Evolutionary conservation across 2,113 vertebrate species (phyloP).

Genomic region (Calyptomena viridis): DNA sequence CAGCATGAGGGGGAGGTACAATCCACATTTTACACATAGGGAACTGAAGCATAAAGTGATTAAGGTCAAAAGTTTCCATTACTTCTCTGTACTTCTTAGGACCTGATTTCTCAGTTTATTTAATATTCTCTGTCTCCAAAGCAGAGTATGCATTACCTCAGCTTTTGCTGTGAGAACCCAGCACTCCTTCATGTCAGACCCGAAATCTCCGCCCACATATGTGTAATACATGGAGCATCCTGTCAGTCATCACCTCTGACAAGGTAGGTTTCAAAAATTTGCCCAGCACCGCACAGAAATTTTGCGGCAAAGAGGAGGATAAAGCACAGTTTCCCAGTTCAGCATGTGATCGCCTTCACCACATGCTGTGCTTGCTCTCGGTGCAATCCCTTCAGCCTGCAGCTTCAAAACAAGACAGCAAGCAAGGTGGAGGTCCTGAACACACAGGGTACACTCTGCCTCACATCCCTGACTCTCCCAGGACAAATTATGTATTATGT

Average conservation of each 20-base stretch:
- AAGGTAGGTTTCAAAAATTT: slow-evolving; percentile 22
- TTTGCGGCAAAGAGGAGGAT: neutral
- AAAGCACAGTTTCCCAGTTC: neutral
- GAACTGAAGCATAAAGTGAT: slow-evolving; percentile 26
- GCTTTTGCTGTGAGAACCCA: slow-evolving; percentile 34
- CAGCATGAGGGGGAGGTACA: slow-evolving; percentile 31
- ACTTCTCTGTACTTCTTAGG: neutral
- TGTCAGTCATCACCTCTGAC: neutral
- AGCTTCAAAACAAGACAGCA: rapidly evolving
- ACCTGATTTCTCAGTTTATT: slow-evolving; percentile 29
- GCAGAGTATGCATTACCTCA: neutral
- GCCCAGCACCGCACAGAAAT: slow-evolving; percentile 19
- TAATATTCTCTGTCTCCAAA: slow-evolving; percentile 24
- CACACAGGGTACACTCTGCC: neutral
- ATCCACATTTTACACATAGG: slow-evolving; percentile 22
- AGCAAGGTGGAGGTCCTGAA: neutral
- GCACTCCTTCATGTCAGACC: neutral
- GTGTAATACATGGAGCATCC: neutral
- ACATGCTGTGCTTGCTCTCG: rapidly evolving
- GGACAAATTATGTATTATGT: neutral
- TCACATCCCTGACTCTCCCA: neutral
- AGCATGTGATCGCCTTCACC: neutral
- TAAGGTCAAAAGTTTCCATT: slow-evolving; percentile 62
- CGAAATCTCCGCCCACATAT: neutral
- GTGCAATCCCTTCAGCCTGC: neutral